These are phyloP conservation scores for Gambusia yucatana DNA, from an alignment of 2,797 vertebrate genomes.

Conservation along the genomic window DNA sequence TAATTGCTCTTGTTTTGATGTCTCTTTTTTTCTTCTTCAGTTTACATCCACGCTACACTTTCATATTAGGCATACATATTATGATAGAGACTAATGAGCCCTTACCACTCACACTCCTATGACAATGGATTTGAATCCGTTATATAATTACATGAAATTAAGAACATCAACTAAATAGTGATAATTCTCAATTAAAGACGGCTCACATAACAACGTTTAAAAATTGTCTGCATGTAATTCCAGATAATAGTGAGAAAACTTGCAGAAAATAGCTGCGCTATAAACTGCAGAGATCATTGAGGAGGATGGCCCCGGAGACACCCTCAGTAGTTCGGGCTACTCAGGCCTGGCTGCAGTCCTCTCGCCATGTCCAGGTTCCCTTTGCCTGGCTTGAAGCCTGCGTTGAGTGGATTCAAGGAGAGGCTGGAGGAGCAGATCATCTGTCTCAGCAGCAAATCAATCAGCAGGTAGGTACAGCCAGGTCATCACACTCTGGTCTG, in stretches of 20 bases:
- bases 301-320: constrained; percentile 60
- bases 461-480: constrained; percentile 65
- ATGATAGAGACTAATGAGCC: not conserved
- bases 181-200: not conserved
- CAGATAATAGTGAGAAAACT: constrained; percentile 11
- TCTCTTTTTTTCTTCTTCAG: not conserved
- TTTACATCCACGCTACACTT: constrained; percentile 2
- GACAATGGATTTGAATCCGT: not conserved
- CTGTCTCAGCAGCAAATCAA: constrained; percentile 88
- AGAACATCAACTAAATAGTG: not conserved
- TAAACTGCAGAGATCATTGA: not conserved
- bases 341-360: constrained; percentile 89
- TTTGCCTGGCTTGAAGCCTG: constrained; percentile 92
- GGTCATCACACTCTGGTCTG: not conserved
- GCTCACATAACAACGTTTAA: not conserved
- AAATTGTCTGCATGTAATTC: not conserved
- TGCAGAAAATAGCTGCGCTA: constrained; percentile 1
- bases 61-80: not conserved
- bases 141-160: not conserved
- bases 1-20: not conserved
- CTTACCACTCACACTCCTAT: not conserved
- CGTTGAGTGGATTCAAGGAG: constrained; percentile 90
- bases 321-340: constrained; percentile 69
- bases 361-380: constrained; percentile 90
- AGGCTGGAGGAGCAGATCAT: constrained; percentile 77